Base-by-base conservation (phyloP, 2,113 vertebrate species). In the Phycodurus eques region DNA sequence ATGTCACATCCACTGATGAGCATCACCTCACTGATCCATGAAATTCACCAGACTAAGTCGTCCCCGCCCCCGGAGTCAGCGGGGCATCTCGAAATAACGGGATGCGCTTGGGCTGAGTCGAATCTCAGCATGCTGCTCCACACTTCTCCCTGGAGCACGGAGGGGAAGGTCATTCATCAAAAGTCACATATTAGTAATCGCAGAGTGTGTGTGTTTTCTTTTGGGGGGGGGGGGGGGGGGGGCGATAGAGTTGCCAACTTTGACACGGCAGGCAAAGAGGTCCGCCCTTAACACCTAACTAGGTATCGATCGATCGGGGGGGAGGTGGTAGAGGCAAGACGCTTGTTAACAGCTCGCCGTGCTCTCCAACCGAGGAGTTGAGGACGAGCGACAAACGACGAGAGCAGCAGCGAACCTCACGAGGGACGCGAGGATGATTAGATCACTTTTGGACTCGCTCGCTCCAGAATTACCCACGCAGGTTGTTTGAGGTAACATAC, bases 121-220 rank as follows among this genome's bases (percentile, higher is more conserved):
- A 80, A 87, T 85, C 80, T 74, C 83, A 67, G 76, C 67, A 54
- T 81, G 74, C 47, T 33, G 73, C 76, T 73, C 63, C 64, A 14
- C 51, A 8, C 31, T 14, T 43, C 65, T 71, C 84, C 84, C 85
- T 13, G n/a, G 77, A 76, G 86, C 81, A 35, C 59, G 8, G 67
- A 78, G 60, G 67, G 56, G 78, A 84, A 85, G 82, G 84, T 89
- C 83, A 83, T 72, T 74, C 74, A 78, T 90, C 79, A 86, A 81
- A 87, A 87, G 84, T 82, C 83, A 87, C 54, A 27, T 1, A 81
- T 89, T 83, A 83, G 81, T 87, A 87, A 88, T 81, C 51, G 42
- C 63, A 77, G 20, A 84, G 88, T 84, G 83, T 79, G 84, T 39
- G 27, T 27, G 27, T 27, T 27, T 27, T 27, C 27, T 27, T 27